phyloP scores from a whole-genome alignment of 2,888 invertebrate species.

The Chaitophorus viminalis region DNA sequence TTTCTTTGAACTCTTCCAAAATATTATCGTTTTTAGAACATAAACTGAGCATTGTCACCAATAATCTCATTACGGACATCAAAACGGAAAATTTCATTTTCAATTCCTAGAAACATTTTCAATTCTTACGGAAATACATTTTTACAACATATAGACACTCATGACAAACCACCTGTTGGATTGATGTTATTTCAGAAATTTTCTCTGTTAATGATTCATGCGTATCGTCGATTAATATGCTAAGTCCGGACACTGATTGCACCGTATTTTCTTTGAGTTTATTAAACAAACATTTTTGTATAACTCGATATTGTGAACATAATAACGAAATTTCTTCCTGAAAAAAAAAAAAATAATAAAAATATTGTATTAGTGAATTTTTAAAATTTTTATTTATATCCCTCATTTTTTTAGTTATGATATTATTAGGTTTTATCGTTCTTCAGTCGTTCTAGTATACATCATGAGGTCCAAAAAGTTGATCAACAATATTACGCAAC shows the following conservation, averaged over 20 bases:
- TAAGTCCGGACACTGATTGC: slow-evolving; percentile 77
- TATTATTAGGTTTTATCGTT: background rate
- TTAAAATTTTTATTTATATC: background rate
- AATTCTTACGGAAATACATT: background rate
- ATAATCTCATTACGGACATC: slow-evolving; percentile 20
- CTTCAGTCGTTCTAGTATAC: no score
- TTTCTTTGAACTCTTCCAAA: slow-evolving; percentile 34
- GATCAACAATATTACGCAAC: no score
- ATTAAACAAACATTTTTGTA: slow-evolving; percentile 80
- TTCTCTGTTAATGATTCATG: slow-evolving; percentile 72
- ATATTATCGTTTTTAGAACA: slow-evolving; percentile 46
- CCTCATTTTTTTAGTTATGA: background rate
- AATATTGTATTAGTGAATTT: background rate
- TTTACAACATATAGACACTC: background rate
- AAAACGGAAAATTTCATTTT: slow-evolving; percentile 40
- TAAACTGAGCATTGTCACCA: slow-evolving; percentile 28
- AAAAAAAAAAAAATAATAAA: background rate
- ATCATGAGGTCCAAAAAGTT: no score
- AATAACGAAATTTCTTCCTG: slow-evolving; percentile 68
- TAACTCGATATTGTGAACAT: slow-evolving; percentile 79
- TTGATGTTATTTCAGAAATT: slow-evolving; percentile 70
- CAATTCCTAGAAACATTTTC: slow-evolving; percentile 22
- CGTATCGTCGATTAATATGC: slow-evolving; percentile 78
- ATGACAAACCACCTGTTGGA: slow-evolving; percentile 66
- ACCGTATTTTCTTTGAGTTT: slow-evolving; percentile 84